Evolutionary conservation across 2,797 vertebrate genomes (phyloP).

Genomic region (Zenarchopterus dispar): DNA sequence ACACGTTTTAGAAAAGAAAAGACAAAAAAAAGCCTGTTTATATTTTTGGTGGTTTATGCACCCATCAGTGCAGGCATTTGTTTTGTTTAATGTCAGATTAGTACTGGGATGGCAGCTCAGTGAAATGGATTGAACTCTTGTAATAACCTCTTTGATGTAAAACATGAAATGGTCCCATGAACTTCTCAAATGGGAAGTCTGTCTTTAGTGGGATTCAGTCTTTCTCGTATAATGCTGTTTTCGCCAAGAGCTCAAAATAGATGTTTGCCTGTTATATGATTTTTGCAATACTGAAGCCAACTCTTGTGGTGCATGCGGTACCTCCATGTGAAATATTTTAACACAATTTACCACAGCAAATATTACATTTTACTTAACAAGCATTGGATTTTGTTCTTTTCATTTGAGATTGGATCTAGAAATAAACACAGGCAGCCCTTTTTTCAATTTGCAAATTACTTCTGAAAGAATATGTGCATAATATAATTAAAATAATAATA

Average conservation of each 20-base stretch:
- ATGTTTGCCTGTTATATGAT: slow-evolving; percentile 19
- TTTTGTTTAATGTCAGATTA: not conserved
- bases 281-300: slow-evolving; percentile 28
- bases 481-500: too few species aligned
- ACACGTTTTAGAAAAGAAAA: too few species aligned
- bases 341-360: not conserved
- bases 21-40: too few species aligned
- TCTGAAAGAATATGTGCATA: not conserved
- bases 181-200: slow-evolving; percentile 25
- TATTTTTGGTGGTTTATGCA: slow-evolving; percentile 1
- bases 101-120: not conserved
- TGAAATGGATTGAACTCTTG: not conserved
- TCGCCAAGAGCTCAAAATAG: slow-evolving; percentile 25
- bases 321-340: slow-evolving; percentile 9
- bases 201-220: slow-evolving; percentile 36
- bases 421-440: not conserved
- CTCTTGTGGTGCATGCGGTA: slow-evolving; percentile 1
- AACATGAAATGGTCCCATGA: slow-evolving; percentile 2
- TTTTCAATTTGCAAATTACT: not conserved
- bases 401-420: not conserved
- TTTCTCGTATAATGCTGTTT: slow-evolving; percentile 11
- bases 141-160: slow-evolving; percentile 12
- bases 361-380: not conserved
- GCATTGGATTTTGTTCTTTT: not conserved
- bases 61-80: not conserved